Percentiles rank a stretch among this genome's conserved stretches.
Evolutionary conservation across 1,140 invertebrate genomes (phyloP).

Genomic region (Drosophila asahinai): DNA sequence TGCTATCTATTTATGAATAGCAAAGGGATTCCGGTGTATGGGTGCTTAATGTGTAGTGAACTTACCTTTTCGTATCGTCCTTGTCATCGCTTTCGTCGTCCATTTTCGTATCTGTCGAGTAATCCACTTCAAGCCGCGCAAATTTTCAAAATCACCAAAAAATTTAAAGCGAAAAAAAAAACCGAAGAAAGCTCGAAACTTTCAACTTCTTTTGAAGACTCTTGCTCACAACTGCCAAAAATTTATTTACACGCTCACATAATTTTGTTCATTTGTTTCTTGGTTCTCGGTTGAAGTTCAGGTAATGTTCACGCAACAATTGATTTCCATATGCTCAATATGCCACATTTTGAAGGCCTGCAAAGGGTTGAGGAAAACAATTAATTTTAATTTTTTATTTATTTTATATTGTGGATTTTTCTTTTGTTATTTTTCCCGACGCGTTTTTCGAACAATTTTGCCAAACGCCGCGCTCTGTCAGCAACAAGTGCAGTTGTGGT

Average conservation of each 20-base stretch:
- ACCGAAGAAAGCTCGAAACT: constrained; percentile 22
- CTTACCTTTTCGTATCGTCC: constrained; percentile 89
- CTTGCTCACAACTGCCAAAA: constrained; percentile 26
- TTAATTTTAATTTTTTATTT: background rate
- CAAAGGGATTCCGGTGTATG: constrained; percentile 5
- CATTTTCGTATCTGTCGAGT: constrained; percentile 84
- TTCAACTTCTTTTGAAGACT: constrained; percentile 28
- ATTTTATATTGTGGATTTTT: background rate
- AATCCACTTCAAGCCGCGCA: constrained; percentile 59
- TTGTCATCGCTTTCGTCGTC: constrained; percentile 90
- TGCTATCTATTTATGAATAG: constrained; percentile 54
- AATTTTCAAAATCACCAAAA: constrained; percentile 23
- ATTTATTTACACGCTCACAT: constrained; percentile 44
- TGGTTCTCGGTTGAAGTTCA: constrained; percentile 28
- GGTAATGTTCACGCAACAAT: constrained; percentile 65
- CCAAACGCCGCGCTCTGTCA: constrained; percentile 53
- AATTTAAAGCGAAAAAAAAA: constrained; percentile 2
- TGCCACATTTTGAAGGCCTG: constrained; percentile 67
- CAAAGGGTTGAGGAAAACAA: constrained; percentile 9
- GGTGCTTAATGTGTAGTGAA: constrained; percentile 12
- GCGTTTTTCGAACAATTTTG: constrained; percentile 4
- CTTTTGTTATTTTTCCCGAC: constrained; percentile 19
- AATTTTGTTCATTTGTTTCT: constrained; percentile 33
- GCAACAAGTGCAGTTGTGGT: constrained; percentile 77
- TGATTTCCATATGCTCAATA: constrained; percentile 59